Base-by-base conservation (phyloP, 2,113 vertebrate genomes). In the Cephalophus harveyi region DNA sequence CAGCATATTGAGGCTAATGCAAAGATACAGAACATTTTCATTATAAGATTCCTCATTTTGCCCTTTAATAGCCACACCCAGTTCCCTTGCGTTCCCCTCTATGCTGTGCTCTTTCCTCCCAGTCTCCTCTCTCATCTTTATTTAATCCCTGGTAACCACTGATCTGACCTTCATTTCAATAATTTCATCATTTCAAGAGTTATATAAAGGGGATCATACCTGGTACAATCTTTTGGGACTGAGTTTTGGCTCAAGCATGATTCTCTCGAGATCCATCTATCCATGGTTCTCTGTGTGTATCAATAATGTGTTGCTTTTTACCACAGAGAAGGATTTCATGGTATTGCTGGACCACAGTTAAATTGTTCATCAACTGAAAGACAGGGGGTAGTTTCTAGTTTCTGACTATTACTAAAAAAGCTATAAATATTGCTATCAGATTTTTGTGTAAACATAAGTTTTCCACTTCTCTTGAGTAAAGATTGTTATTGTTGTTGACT, bases 1-100 rank as follows among this genome's bases (percentile, higher is more conserved):
- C 16, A 27, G 5, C 3, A 36, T 15, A 30, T 5, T 1, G 1
- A 60, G 1, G 21, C 0, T 28, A 13, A 48, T 8, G 17, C 46
- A 92, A n/a, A 59, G 54, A 36, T 12, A 27, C 1, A 79, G 36
- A 64, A 57, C 21, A 64, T 25, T 54, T 89, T 54, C 25, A 7
- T 48, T 23, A 11, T 2, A 43, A 21, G 40, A 74, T 25, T 14
- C 54, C 17, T 28, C 28, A 57, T 43, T 48, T 54, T 67, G 9
- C 19, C 27, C 52, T n/a, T 84, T 57, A 11, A 89, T 1, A 76
- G 23, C 40, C 30, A 82, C 2, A 40, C 17, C 4, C 6, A 59
- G 6, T 48, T 30, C 25, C 52, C 59, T 67, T 33, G 25, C 0
- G 0, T 50, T 33, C 21, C 48, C 13, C 5, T 89, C 30, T 40